phyloP scores from a whole-genome alignment of 2,797 vertebrate species.

The Argyrosomus regius region DNA sequence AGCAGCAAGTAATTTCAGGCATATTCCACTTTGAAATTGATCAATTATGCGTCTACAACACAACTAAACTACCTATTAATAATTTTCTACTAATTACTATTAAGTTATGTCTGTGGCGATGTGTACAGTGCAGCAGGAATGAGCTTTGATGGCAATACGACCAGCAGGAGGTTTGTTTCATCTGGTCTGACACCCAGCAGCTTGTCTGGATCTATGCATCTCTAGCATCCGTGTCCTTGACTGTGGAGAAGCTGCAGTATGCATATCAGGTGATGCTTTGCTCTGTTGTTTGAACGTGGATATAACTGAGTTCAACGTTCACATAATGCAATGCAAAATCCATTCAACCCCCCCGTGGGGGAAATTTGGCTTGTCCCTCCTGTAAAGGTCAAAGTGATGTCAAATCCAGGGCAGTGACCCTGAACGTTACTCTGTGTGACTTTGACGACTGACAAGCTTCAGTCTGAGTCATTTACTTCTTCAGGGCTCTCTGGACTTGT shows the following conservation, averaged over 20 bases:
- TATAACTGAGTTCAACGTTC: too few relatives aligned
- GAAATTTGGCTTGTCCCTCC: too few relatives aligned
- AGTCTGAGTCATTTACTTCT: too few relatives aligned
- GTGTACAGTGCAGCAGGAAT: neutral
- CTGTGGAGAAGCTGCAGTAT: slow-evolving; percentile 5
- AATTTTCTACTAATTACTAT: neutral
- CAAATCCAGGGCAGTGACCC: slow-evolving; percentile 31
- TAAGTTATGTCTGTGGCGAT: neutral
- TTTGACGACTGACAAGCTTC: slow-evolving; percentile 5
- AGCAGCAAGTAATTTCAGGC: neutral
- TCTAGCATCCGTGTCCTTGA: slow-evolving; percentile 15
- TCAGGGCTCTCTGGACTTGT: neutral
- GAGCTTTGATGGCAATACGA: neutral
- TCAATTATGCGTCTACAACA: too few relatives aligned
- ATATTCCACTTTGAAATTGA: neutral
- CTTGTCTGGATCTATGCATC: neutral
- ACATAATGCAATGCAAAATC: too few relatives aligned
- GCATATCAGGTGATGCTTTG: neutral
- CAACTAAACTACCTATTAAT: neutral
- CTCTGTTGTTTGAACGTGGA: neutral
- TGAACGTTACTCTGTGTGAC: slow-evolving; percentile 4
- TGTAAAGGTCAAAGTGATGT: neutral
- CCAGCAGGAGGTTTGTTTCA: neutral
- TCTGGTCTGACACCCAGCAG: neutral
- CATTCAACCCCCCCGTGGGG: neutral